Percentiles rank a stretch among this genome's conserved stretches.
Conservation (phyloP, 2,888 invertebrate genomes). For the Geophilus truncorum region DNA sequence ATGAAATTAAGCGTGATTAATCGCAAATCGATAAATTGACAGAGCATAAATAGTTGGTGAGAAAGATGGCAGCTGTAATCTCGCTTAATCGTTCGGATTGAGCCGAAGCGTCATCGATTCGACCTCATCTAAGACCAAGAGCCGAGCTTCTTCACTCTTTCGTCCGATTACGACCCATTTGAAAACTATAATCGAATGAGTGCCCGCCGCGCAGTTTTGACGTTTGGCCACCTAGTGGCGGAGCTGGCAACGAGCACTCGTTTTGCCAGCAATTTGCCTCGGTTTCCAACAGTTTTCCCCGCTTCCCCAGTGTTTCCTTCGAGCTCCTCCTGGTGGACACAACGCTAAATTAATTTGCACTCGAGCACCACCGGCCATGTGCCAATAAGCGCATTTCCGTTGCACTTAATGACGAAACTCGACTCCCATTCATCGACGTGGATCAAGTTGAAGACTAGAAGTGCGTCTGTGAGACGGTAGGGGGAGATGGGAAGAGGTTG, state of each 20-base stretch:
- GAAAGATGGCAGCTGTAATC: no score
- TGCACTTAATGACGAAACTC: no score
- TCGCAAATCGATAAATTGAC: background rate
- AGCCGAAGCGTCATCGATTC: no score
- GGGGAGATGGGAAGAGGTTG: no score
- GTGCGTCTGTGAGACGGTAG: no score
- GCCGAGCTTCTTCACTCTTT: no score
- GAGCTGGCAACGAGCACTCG: background rate
- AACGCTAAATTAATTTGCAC: background rate
- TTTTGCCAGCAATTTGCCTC: background rate
- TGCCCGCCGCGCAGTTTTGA: background rate
- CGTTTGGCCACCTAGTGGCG: background rate
- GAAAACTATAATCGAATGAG: background rate
- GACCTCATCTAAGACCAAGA: no score
- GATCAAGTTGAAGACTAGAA: no score
- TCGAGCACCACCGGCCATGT: background rate
- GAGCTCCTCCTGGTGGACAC: background rate
- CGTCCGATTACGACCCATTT: background rate
- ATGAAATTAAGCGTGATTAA: background rate
- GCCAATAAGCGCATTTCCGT: background rate
- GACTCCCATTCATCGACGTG: no score
- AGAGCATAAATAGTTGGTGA: background rate
- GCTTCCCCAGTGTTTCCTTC: no score
- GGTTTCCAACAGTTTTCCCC: no score
- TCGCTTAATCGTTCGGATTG: background rate